These are phyloP conservation scores for Eudemis profundana DNA, from an alignment of 2,888 invertebrate genomes.

Conservation along the genomic window DNA sequence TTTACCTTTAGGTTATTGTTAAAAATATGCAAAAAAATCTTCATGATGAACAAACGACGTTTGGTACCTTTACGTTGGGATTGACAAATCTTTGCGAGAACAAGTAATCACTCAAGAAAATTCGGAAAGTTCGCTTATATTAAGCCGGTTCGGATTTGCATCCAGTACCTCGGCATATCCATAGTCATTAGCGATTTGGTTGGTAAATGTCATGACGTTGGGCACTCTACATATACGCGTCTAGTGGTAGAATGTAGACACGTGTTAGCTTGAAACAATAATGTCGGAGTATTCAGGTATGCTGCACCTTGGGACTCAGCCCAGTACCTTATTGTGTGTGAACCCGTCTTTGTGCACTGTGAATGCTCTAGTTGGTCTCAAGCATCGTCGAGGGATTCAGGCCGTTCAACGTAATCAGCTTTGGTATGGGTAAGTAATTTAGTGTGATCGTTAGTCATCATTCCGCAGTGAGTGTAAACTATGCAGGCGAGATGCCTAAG, in stretches of 20 bases:
- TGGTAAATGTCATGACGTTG: no score
- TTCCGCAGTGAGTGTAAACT: not conserved
- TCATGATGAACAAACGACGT: no score
- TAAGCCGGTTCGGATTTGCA: no score
- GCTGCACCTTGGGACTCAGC: conserved; percentile 30
- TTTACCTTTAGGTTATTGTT: no score
- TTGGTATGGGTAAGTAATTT: conserved; percentile 34
- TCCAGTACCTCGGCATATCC: no score
- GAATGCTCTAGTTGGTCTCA: conserved; percentile 37
- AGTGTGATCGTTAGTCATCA: conserved; percentile 18
- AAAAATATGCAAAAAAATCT: no score
- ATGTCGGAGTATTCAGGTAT: conserved; percentile 28
- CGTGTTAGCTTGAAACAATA: conserved; percentile 19
- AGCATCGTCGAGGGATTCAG: conserved; percentile 41
- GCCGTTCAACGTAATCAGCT: conserved; percentile 33
- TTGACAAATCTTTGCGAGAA: no score
- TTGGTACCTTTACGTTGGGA: no score
- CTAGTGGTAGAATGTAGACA: conserved; percentile 1
- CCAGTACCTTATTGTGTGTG: conserved; percentile 34
- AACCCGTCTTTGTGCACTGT: conserved; percentile 37
- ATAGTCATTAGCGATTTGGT: no score
- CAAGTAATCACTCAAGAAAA: no score
- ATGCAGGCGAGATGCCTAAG: not conserved
- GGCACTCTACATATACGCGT: no score
- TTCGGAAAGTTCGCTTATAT: no score